Percentiles rank a stretch among this genome's conserved stretches.
phyloP scores from a whole-genome alignment of 2,113 vertebrate species.

The Phrynosoma platyrhinos region DNA sequence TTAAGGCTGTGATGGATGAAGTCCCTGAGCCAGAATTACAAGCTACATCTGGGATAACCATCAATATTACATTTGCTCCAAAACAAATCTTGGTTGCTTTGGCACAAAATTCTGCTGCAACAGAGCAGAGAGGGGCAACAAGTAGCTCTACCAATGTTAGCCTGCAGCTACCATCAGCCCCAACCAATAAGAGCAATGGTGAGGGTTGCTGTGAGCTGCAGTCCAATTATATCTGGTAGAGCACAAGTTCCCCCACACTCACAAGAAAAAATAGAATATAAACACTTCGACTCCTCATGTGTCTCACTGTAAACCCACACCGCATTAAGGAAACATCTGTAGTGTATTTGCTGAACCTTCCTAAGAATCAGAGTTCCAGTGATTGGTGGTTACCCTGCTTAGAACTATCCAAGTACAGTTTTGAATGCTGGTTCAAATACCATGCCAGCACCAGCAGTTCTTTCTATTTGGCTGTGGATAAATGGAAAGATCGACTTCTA shows the following conservation, averaged over 20 bases:
- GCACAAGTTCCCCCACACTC: neutral
- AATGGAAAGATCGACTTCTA: neutral
- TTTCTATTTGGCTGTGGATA: neutral
- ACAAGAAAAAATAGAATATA: neutral
- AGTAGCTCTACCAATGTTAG: neutral
- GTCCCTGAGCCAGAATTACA: neutral
- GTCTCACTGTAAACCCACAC: neutral
- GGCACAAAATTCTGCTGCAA: neutral
- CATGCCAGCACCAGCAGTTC: neutral
- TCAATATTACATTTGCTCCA: neutral
- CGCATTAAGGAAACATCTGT: neutral
- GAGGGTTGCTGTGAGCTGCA: neutral
- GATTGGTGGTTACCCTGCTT: neutral
- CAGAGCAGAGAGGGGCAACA: neutral
- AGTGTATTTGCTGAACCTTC: neutral
- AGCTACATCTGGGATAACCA: neutral
- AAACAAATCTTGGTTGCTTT: neutral
- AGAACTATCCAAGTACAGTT: neutral
- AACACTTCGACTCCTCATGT: too few species aligned
- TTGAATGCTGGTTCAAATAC: neutral
- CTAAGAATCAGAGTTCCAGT: neutral
- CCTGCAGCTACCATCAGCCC: neutral
- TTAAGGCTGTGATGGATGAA: neutral
- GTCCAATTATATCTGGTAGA: neutral
- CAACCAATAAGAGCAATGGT: neutral